Evolutionary conservation across 2,797 vertebrate species (phyloP), one percentile per base, ranked within the genome.

Genomic region (Rachycentron canadum): DNA sequence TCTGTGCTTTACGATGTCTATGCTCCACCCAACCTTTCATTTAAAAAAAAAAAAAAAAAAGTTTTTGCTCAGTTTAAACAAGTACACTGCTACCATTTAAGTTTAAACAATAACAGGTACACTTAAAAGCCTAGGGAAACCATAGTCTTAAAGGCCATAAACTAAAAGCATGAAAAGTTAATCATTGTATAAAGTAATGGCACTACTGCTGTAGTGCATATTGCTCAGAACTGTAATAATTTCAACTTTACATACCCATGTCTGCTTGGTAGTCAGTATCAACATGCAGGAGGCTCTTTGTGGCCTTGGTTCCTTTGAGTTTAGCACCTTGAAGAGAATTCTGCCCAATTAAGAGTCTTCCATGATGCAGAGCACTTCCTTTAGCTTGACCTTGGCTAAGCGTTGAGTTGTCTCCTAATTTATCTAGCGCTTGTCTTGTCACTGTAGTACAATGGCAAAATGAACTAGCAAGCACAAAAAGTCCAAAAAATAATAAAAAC

Each of bases 251-350:
- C 90, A 8, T 86, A 94, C 95, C 84, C 84, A 90, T 86, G 10
- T 95, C 95, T 30, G 90, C 89, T 59, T 94, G 95, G 57, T 94
- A 94, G 56, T 88, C 91, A 1, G 65, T 17, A 28, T 91, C 80
- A 61, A 38, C 9, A 26, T 85, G 69, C 58, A 50, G 21, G 1
- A 49, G 8, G 1, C 74, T 41, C 30, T 66, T 57, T 3, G 56
- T 2, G 11, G 28, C 14, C 30, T 69, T 59, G 21, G 45, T 45
- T 53, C 43, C 53, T 45, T 73, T 72, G 0, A 53, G 38, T 36
- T 74, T 21, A 6, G 23, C 38, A 55, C 14, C 23, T 57, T 61
- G 80, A 11, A 28, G 36, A 43, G 43, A 9, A 6, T 50, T 73
- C 21, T 71, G 56, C 12, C 90, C 87, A 61, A 95, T 84, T 19